These are phyloP conservation scores for Potamarius usumacintae DNA, from an alignment of 2,113 vertebrate species.

Conservation along the genomic window DNA sequence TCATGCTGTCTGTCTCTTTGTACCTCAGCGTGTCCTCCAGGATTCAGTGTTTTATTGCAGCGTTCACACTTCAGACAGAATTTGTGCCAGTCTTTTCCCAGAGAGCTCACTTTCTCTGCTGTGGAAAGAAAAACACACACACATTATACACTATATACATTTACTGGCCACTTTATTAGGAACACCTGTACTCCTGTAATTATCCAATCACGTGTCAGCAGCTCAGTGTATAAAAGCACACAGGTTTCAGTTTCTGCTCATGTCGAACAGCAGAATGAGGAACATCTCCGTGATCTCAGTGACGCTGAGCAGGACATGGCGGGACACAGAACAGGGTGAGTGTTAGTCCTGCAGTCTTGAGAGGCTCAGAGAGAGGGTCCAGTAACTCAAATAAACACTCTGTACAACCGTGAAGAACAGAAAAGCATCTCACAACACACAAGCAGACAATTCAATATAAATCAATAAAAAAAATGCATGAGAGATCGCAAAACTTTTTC, in stretches of 20 bases:
- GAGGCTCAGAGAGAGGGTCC: too few species aligned
- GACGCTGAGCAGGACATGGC: not conserved
- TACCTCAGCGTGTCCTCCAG: conserved; percentile 90
- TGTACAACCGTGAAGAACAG: too few species aligned
- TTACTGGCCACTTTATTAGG: not conserved
- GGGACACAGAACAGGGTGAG: too few species aligned
- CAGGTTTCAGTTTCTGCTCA: not conserved
- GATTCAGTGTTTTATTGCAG: conserved; percentile 89
- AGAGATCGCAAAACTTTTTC: too few species aligned
- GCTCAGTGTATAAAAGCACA: too few species aligned
- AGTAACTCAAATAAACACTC: too few species aligned
- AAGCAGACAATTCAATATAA: too few species aligned
- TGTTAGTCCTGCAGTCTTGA: too few species aligned
- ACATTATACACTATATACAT: not conserved
- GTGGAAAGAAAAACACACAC: conserved; percentile 23
- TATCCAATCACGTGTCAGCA: too few species aligned
- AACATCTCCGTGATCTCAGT: not conserved
- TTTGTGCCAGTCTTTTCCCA: conserved; percentile 95
- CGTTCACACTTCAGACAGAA: conserved; percentile 94
- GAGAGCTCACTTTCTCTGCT: conserved; percentile 88
- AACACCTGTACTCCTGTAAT: not conserved
- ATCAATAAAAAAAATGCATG: too few species aligned
- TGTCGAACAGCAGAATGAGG: not conserved
- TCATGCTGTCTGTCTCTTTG: not conserved
- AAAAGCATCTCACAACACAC: too few species aligned